Evolutionary conservation across 1,140 invertebrate genomes (phyloP).

Genomic region (Drosophila albomicans): DNA sequence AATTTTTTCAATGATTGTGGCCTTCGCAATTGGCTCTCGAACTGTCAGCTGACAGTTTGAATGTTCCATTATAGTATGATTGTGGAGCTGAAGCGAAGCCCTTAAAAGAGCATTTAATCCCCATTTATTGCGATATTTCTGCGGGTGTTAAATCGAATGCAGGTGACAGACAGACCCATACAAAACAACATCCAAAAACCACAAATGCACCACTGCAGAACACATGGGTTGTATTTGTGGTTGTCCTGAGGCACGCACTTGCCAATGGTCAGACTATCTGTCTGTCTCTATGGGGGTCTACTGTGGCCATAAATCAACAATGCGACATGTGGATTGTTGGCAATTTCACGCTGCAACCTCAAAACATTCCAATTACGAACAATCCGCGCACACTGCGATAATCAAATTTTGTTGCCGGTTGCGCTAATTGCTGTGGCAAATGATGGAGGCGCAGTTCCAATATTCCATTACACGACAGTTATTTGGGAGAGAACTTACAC

Average conservation of each 20-base stretch:
- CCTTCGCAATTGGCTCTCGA: constrained; percentile 16
- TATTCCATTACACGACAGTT: no score
- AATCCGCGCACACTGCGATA: constrained; percentile 17
- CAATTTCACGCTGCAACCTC: constrained; percentile 27
- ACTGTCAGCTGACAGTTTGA: constrained; percentile 31
- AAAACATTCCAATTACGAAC: constrained; percentile 47
- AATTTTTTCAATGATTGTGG: constrained; percentile 66
- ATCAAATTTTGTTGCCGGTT: constrained; percentile 37
- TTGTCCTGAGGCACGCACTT: not conserved
- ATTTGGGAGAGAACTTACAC: no score
- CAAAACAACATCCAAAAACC: constrained; percentile 16
- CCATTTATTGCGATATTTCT: constrained; percentile 27
- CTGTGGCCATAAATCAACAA: constrained; percentile 47
- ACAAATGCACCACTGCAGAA: constrained; percentile 19
- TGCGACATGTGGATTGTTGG: constrained; percentile 43
- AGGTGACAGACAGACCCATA: constrained; percentile 18
- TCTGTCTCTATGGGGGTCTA: not conserved
- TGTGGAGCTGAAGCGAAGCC: constrained; percentile 6
- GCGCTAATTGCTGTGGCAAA: constrained; percentile 33
- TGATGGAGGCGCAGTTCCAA: not conserved
- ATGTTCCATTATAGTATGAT: constrained; percentile 15
- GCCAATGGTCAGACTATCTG: not conserved
- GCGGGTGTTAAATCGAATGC: constrained; percentile 32
- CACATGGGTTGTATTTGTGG: constrained; percentile 30
- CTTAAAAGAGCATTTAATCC: constrained; percentile 37